Percentiles rank a stretch among this genome's conserved stretches.
Conservation (phyloP, 2,797 vertebrate genomes). For the Merluccius polli region DNA sequence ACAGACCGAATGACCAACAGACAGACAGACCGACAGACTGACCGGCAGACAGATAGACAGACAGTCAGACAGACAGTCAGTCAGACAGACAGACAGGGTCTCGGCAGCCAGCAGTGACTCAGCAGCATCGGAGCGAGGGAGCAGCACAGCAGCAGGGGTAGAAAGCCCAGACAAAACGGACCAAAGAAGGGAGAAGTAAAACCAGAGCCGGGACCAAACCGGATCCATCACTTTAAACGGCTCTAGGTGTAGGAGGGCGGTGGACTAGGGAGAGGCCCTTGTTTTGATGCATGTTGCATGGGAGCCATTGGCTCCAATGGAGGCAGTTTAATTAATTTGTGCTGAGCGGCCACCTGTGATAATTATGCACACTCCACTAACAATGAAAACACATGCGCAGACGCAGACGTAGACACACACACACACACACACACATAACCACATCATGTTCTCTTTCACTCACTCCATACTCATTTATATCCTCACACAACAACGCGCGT, state of each 20-base stretch:
- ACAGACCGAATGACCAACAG: neutral
- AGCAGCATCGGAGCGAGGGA: neutral
- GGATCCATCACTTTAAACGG: neutral
- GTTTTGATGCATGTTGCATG: neutral
- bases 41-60: neutral
- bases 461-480: too few relatives aligned
- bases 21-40: neutral
- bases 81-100: neutral
- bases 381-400: conserved; percentile 11
- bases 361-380: conserved; percentile 44
- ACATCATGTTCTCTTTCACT: neutral
- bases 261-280: neutral
- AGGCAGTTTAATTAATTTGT: conserved; percentile 54
- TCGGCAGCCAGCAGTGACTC: neutral
- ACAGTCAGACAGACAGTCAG: neutral
- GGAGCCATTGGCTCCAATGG: neutral
- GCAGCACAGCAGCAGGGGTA: neutral
- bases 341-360: conserved; percentile 58
- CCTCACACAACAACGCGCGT: neutral
- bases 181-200: neutral
- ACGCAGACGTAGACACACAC: neutral
- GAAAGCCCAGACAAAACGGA: neutral
- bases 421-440: conserved; percentile 5
- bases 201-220: neutral
- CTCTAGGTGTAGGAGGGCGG: too few relatives aligned